phyloP scores from a whole-genome alignment of 2,797 vertebrate genomes.

The Fundulus diaphanus region DNA sequence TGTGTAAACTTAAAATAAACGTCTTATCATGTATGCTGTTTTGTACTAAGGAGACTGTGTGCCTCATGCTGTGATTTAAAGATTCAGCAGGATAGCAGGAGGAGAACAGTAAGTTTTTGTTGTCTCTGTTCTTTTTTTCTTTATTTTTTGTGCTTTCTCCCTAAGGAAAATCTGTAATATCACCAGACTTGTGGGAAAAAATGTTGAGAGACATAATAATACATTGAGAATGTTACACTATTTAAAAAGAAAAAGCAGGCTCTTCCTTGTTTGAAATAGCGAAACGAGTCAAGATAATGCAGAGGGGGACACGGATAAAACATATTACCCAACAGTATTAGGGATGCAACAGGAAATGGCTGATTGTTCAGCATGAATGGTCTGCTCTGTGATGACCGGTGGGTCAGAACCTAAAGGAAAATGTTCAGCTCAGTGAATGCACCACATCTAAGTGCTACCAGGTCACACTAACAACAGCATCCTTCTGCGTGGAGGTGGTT shows the following conservation, averaged over 20 bases:
- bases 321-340: not conserved
- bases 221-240: not conserved
- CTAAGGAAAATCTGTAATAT: not conserved
- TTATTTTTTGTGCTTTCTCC: not conserved
- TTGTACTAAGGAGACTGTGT: not conserved
- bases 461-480: not conserved
- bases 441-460: not conserved
- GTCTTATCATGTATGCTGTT: not conserved
- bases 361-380: not conserved
- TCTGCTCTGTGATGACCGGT: not conserved
- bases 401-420: not conserved
- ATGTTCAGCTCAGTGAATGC: not conserved
- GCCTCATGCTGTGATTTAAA: not conserved
- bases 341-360: not conserved
- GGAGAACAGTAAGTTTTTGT: not conserved
- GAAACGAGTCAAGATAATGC: not conserved
- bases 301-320: too few species aligned
- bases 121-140: not conserved
- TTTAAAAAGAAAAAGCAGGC: not conserved
- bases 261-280: not conserved
- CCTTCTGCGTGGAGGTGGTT: constrained; percentile 3
- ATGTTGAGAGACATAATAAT: not conserved
- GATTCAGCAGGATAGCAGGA: not conserved
- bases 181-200: not conserved
- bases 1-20: not conserved